These are phyloP conservation scores for Linyphia triangularis DNA, from an alignment of 2,888 invertebrate genomes.

Conservation along the genomic window DNA sequence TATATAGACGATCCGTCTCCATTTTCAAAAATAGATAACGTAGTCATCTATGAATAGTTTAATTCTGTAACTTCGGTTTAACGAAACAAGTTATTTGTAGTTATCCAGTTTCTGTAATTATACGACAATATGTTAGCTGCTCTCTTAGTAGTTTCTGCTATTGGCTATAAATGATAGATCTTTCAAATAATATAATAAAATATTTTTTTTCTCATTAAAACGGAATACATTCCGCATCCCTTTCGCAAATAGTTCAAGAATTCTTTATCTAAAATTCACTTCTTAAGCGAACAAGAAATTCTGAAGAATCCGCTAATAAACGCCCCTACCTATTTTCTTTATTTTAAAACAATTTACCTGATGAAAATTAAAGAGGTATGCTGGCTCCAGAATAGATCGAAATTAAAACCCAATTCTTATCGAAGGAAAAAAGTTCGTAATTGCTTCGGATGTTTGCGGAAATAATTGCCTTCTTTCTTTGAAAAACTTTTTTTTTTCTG, in stretches of 20 bases:
- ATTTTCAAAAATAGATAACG: too few species aligned
- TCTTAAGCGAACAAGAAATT: slow-evolving; percentile 11
- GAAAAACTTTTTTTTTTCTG: neutral
- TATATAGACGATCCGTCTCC: too few species aligned
- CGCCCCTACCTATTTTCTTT: neutral
- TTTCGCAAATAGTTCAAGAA: neutral
- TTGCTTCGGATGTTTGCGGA: neutral
- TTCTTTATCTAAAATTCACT: slow-evolving; percentile 11
- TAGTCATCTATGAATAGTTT: too few species aligned
- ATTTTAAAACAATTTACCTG: slow-evolving; percentile 4
- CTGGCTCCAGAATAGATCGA: neutral
- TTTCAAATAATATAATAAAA: too few species aligned
- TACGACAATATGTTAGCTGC: too few species aligned
- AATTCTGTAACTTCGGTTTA: too few species aligned
- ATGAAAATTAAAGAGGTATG: neutral
- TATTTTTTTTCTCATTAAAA: slow-evolving; percentile 3
- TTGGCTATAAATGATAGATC: too few species aligned
- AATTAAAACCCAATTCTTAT: slow-evolving; percentile 13
- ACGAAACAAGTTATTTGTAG: too few species aligned
- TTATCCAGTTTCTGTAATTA: too few species aligned
- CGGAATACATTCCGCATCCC: neutral
- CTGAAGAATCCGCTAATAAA: neutral
- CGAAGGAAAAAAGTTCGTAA: neutral
- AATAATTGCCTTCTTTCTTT: neutral
- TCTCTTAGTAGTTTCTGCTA: too few species aligned